Evolutionary conservation across 2,888 invertebrate genomes (phyloP).

Genomic region (Helleia helle): DNA sequence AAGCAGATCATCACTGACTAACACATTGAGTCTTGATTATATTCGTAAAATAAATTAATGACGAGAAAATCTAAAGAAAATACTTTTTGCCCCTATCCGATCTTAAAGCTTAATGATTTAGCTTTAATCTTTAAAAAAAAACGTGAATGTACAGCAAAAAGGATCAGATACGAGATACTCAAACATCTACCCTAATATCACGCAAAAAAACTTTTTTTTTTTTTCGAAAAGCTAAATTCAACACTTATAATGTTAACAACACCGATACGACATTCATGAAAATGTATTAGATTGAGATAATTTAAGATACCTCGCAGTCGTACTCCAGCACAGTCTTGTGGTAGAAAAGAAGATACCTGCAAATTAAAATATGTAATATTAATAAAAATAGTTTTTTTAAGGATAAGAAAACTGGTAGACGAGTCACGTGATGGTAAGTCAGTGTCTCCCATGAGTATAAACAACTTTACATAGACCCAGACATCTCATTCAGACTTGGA

Average conservation of each 20-base stretch:
- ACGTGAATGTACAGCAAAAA: conserved; percentile 39
- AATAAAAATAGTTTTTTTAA: no score
- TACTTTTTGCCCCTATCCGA: conserved; percentile 3
- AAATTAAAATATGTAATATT: conserved; percentile 52
- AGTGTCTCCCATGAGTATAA: no score
- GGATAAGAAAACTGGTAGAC: no score
- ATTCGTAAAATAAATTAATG: no score
- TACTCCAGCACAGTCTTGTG: conserved; percentile 96
- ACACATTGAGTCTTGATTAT: no score
- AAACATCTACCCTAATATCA: conserved; percentile 62
- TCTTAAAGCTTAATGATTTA: conserved; percentile 22
- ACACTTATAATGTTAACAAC: conserved; percentile 5
- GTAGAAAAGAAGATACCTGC: conserved; percentile 94
- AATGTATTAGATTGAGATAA: no score
- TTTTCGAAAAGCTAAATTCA: neutral
- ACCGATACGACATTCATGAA: conserved; percentile 9
- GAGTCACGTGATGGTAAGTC: no score
- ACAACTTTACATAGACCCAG: no score
- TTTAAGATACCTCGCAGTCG: conserved; percentile 55
- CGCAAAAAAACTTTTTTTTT: conserved; percentile 39
- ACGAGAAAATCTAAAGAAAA: no score
- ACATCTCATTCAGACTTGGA: no score
- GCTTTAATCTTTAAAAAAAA: conserved; percentile 34
- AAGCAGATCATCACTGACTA: no score
- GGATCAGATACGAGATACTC: conserved; percentile 16